Conservation (phyloP, 2,113 vertebrate genomes). For the Donacobius atricapilla region DNA sequence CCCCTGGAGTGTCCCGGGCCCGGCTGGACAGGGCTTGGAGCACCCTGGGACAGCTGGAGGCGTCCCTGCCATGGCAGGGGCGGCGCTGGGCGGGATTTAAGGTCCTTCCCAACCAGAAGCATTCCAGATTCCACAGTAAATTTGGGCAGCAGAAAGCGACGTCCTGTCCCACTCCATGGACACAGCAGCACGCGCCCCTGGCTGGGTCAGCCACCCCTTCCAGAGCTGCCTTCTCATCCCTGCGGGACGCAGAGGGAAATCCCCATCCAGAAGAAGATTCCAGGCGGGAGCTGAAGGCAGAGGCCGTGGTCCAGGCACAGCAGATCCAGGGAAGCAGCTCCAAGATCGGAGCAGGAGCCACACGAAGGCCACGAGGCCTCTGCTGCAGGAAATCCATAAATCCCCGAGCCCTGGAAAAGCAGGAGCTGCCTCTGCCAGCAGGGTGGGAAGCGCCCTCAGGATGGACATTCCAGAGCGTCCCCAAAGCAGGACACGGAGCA, state of each 20-base stretch:
- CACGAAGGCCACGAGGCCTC: background rate
- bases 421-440: background rate
- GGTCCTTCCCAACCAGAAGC: background rate
- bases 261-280: fast-evolving
- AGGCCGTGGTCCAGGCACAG: background rate
- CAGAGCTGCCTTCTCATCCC: no score
- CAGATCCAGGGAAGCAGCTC: background rate
- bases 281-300: background rate
- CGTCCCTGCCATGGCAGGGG: background rate
- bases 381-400: background rate
- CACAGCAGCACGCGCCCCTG: fast-evolving
- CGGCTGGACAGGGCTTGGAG: background rate
- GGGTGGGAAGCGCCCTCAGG: background rate
- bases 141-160: background rate
- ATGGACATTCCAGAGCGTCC: background rate
- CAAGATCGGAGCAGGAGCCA: background rate
- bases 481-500: no score
- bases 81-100: background rate
- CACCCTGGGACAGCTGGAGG: background rate
- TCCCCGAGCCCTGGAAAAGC: background rate
- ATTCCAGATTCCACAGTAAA: background rate
- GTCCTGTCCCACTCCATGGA: fast-evolving
- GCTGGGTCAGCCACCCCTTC: background rate
- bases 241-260: background rate
- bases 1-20: background rate